Evolutionary conservation across 2,888 invertebrate species (phyloP).

Genomic region (Fabriciana adippe): DNA sequence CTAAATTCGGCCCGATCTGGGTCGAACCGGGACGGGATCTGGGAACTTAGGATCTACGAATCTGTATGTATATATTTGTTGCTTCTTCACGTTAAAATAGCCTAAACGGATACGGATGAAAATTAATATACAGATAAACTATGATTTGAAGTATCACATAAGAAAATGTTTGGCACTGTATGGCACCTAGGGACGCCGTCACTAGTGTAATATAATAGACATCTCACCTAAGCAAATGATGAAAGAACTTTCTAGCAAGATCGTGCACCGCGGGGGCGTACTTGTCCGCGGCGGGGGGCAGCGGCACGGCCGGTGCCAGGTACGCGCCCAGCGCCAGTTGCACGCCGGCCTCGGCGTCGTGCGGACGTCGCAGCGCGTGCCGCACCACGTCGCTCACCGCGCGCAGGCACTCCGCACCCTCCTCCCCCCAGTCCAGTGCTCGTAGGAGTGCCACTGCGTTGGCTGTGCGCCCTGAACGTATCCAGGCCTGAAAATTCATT

Average conservation of each 20-base stretch:
- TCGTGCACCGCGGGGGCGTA: conserved; percentile 91
- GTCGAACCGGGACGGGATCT: no score
- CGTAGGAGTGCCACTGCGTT: conserved; percentile 70
- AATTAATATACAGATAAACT: no score
- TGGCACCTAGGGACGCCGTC: no score
- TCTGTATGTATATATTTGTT: no score
- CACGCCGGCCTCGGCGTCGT: conserved; percentile 58
- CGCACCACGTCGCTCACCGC: conserved; percentile 55
- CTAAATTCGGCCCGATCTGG: no score
- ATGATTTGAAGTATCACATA: no score
- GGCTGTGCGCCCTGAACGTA: conserved; percentile 57
- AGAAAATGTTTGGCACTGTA: no score
- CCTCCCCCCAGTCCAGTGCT: conserved; percentile 90
- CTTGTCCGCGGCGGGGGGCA: conserved; percentile 84
- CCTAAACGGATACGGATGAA: no score
- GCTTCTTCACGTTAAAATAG: no score
- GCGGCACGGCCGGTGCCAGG: conserved; percentile 87
- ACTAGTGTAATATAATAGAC: background rate
- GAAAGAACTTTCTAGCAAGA: conserved; percentile 93
- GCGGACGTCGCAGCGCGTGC: conserved; percentile 50
- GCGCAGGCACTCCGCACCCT: conserved; percentile 85
- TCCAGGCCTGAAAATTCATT: conserved; percentile 58
- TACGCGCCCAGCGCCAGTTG: conserved; percentile 92
- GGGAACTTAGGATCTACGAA: no score
- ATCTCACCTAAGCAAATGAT: conserved; percentile 88